Base-by-base conservation (phyloP, 2,888 invertebrate genomes). In the Onthophagus sagittarius region DNA sequence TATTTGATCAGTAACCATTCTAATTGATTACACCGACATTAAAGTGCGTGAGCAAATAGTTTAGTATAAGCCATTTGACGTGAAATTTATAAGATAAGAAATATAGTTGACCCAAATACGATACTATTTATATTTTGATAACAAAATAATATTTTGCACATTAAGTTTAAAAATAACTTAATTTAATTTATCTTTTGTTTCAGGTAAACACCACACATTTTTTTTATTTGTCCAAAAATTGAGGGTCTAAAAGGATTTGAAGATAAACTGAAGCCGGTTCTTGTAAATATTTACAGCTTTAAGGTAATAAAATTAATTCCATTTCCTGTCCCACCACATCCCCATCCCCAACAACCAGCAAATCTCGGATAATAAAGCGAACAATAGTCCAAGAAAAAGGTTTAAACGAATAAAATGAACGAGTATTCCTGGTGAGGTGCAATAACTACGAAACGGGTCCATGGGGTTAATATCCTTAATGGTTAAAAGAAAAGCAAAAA, bases 271-370 rank as follows among this genome's bases (percentile, higher is more conserved):
- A 23, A 23, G 23, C 39, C 39, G 39, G 39, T 11, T 11, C 39
- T 53, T 53, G 39, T 53, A 53, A 53, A 53, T 53, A 53, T 53
- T 53, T 53, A 53, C 39, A 53, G 39, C 39, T 11, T 53, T 11
- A 53, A 53, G 67, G 67, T 31, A n/a, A 67, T 67, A 67, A 67
- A 67, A 67, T 67, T 67, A 67, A 67, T 67, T 67, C 32, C 67
- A 67, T 67, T 67, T 67, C 67, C 67, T 67, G 67, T 67, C 23
- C 15, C 7, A 15, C 67, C 31, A 32, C n/a, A 23, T n/a, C 23
- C 23, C 31, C 32, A n/a, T 67, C 15, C 13, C 9, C 23, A 9
- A 23, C 23, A 1, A 23, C 23, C 39, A 53, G 39, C 39, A 53
- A 53, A 53, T 53, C 39, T 53, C 6, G 39, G 7, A 67, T 32